Evolutionary conservation across 2,888 invertebrate species (phyloP), one percentile per base, ranked within the genome.

Genomic region (Xanthorhoe spadicearia): DNA sequence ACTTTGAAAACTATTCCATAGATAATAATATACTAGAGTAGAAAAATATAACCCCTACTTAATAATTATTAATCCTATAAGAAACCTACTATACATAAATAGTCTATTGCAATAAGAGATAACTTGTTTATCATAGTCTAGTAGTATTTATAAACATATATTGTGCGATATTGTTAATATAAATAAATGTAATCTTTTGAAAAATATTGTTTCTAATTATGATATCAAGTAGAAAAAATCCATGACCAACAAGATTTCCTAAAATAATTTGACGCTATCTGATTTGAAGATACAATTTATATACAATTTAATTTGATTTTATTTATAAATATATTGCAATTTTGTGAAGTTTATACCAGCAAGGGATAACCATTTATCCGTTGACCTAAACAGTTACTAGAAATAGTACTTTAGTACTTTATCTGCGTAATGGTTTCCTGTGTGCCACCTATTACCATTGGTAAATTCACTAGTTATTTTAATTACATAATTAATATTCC

Each of bases 101-200:
- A 32, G 32, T 7, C 2, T 32, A 32, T 1, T 32, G 7, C 3
- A 7, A 32, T 32, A 6, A 32, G 32, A 32, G 32, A 7, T 43
- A 43, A 2, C 4, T 32, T 7, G 32, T 6, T 32, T 28, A 28
- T 32, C 32, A 6, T 32, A 32, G 28, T 32, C 7, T 5, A 7
- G 3, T 4, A 32, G 32, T 32, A 7, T 2, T 2, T 32, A 6
- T 32, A 32, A 32, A 6, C 7, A n/a, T 28, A 28, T 52, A 19
- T 51, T 23, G 10, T 23, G 19, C 13, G 10, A 49, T 50, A 50
- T 19, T 50, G 18, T 50, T 50, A 50, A 19, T 50, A 50, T 19
- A 50, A 19, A 50, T 18, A 32, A 23, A 23, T 23, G 4, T 32
- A 50, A 17, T 50, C 7, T 18, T 17, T 18, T 50, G 10, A 10